phyloP scores from a whole-genome alignment of 2,797 vertebrate genomes.

The Tragopan temminckii region DNA sequence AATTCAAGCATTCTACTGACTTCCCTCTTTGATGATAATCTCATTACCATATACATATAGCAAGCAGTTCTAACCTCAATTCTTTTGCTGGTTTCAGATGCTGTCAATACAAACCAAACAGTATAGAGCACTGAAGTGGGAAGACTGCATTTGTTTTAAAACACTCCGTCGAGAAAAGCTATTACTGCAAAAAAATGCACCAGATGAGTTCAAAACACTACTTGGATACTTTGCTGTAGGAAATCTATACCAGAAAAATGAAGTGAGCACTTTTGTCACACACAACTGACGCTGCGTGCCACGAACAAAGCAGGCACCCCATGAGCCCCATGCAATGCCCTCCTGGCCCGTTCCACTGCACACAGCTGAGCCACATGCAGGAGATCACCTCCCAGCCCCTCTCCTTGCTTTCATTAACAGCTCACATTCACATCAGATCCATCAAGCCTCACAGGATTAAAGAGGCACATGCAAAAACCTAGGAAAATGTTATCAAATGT shows the following conservation, averaged over 20 bases:
- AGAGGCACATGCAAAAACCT: neutral
- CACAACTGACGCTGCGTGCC: fast-evolving
- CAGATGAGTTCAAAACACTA: neutral
- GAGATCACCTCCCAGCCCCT: neutral
- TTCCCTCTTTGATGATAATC: neutral
- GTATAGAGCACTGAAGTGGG: neutral
- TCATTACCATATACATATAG: neutral
- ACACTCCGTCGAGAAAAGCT: neutral
- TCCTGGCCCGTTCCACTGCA: neutral
- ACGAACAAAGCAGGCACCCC: neutral
- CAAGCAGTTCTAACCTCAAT: neutral
- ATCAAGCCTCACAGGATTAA: neutral
- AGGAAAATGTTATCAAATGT: neutral
- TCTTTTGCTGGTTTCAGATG: neutral
- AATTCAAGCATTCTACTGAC: neutral
- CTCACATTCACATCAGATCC: neutral
- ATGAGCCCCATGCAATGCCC: neutral
- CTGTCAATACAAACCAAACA: neutral
- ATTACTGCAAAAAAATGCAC: neutral
- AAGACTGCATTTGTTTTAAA: neutral
- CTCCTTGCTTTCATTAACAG: neutral
- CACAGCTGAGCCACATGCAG: neutral
- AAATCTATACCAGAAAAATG: neutral
- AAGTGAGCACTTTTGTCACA: neutral
- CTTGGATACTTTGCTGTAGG: neutral